phyloP scores from a whole-genome alignment of 2,797 vertebrate genomes.

The Luscinia luscinia region DNA sequence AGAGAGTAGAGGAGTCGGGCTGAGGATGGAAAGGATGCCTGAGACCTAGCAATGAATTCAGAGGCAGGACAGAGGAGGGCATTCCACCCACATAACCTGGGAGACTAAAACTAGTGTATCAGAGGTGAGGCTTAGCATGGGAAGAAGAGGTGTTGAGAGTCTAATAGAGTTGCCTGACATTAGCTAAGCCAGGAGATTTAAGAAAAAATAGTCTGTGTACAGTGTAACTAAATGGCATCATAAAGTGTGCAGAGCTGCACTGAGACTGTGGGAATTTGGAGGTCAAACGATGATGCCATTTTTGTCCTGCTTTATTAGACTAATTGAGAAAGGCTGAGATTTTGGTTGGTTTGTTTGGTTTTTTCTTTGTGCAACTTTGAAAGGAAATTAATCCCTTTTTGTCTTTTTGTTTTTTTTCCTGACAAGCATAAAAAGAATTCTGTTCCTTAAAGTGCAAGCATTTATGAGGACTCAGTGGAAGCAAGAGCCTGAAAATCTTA shows the following conservation, averaged over 20 bases:
- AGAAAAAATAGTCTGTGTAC: not conserved
- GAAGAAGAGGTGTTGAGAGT: not conserved
- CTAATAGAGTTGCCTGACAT: not conserved
- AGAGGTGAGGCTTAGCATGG: not conserved
- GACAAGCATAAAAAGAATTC: not conserved
- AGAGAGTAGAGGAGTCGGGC: not conserved
- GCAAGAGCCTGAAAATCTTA: not conserved
- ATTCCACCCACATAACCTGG: not conserved
- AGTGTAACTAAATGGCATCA: not conserved
- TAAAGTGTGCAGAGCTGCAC: not conserved
- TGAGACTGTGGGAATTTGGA: not conserved
- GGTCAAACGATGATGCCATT: not conserved
- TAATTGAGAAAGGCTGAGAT: not conserved
- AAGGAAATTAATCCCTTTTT: not conserved
- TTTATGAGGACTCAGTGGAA: conserved; percentile 11
- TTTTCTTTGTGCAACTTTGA: not conserved
- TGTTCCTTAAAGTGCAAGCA: not conserved
- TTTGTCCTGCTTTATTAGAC: not conserved
- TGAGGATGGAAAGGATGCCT: not conserved
- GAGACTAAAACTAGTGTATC: rapidly evolving
- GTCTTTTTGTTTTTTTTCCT: not conserved
- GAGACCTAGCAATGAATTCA: not conserved
- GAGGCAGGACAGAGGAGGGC: rapidly evolving
- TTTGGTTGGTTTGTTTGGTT: not conserved
- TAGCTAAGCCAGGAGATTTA: not conserved